Conservation (phyloP, 2,113 vertebrate species). For the Odobenus rosmarus region DNA sequence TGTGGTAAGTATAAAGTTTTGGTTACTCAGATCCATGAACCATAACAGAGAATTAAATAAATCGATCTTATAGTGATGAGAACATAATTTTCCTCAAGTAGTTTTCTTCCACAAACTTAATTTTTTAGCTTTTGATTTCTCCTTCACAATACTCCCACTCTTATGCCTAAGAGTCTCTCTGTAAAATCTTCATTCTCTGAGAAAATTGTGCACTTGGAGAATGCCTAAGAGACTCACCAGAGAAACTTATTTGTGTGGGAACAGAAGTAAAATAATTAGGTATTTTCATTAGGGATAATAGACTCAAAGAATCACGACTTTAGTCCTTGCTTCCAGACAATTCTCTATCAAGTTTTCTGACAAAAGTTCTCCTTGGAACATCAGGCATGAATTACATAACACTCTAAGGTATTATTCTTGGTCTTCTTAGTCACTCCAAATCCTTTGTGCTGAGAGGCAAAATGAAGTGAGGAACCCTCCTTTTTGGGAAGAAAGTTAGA, state of each 20-base stretch:
- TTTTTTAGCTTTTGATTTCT: conserved; percentile 61
- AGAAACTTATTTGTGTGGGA: conserved; percentile 76
- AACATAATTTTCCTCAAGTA: conserved; percentile 47
- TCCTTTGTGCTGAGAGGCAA: background rate
- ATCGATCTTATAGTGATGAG: background rate
- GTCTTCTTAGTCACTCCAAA: conserved; percentile 47
- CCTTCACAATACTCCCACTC: conserved; percentile 62
- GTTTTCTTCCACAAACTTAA: conserved; percentile 46
- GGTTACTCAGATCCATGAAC: conserved; percentile 1
- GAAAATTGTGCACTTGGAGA: conserved; percentile 6
- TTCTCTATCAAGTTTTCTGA: conserved; percentile 60
- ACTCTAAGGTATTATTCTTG: conserved; percentile 37
- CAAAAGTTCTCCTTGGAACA: conserved; percentile 1
- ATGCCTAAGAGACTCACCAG: conserved; percentile 22
- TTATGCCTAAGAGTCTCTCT: conserved; percentile 14
- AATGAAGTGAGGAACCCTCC: background rate
- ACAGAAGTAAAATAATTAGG: conserved; percentile 68
- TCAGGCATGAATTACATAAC: conserved; percentile 51
- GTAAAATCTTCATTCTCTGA: conserved; percentile 45
- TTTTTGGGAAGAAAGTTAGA: background rate
- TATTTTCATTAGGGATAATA: conserved; percentile 71
- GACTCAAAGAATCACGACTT: conserved; percentile 69
- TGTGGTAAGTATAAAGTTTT: background rate
- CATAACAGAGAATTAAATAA: conserved; percentile 20
- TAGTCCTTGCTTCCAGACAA: conserved; percentile 59